Percentiles rank a stretch among this genome's conserved stretches.
These are phyloP conservation scores for Musca domestica DNA, from an alignment of 1,140 invertebrate genomes.

Conservation along the genomic window DNA sequence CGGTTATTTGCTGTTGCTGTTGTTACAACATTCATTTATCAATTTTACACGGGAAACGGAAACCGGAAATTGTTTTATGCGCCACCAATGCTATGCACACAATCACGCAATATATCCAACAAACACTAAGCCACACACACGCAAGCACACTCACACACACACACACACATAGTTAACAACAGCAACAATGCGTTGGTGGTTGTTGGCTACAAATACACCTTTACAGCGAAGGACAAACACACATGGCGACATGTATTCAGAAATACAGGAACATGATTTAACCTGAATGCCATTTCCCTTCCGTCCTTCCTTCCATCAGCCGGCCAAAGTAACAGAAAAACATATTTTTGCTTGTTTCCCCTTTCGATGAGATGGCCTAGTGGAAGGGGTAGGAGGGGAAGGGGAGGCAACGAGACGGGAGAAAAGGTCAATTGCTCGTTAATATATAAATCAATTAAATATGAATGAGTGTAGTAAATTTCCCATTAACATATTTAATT, in stretches of 20 bases:
- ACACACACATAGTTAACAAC: not conserved
- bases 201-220: not conserved
- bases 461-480: too few relatives aligned
- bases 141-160: too few relatives aligned
- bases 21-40: not conserved
- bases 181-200: not conserved
- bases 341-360: not conserved
- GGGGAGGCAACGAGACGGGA: too few relatives aligned
- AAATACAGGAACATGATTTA: not conserved
- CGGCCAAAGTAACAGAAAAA: not conserved
- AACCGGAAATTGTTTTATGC: constrained; percentile 14
- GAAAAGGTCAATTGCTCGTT: too few relatives aligned
- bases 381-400: too few relatives aligned
- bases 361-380: not conserved
- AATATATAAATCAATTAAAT: too few relatives aligned
- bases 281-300: not conserved
- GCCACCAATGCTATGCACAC: not conserved
- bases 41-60: constrained; percentile 12
- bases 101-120: too few relatives aligned
- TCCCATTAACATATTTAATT: too few relatives aligned
- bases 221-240: not conserved
- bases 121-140: too few relatives aligned
- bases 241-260: not conserved
- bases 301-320: too few relatives aligned
- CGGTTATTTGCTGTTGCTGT: not conserved